Percentiles rank a stretch among this genome's conserved stretches.
Conservation (phyloP, 2,888 invertebrate genomes). For the Gerris lacustris region DNA sequence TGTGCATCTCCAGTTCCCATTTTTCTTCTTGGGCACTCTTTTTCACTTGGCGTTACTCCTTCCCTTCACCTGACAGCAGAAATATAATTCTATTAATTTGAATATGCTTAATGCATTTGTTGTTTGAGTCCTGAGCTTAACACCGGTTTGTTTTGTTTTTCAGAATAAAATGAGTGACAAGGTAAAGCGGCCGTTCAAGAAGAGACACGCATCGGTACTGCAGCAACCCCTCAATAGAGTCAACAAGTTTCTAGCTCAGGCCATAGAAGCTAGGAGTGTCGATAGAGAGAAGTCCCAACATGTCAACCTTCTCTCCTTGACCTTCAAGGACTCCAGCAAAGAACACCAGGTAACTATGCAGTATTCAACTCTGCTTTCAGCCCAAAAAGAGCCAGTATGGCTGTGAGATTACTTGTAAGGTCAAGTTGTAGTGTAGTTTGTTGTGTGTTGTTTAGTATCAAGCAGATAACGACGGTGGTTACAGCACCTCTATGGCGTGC, state of each 20-base stretch:
- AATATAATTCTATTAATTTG: too few species aligned
- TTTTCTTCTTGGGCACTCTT: too few species aligned
- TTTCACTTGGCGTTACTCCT: too few species aligned
- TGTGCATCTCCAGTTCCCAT: too few species aligned
- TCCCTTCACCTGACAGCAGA: too few species aligned
- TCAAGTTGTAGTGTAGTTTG: background rate
- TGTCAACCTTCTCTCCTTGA: slow-evolving; percentile 70
- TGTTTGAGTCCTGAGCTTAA: background rate
- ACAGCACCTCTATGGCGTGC: slow-evolving; percentile 69
- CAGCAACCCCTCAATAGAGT: slow-evolving; percentile 83
- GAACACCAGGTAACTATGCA: slow-evolving; percentile 57
- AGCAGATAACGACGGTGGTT: slow-evolving; percentile 70
- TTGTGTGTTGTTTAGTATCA: slow-evolving; percentile 53
- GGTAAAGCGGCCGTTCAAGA: slow-evolving; percentile 76
- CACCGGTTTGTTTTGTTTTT: slow-evolving; percentile 31
- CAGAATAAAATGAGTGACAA: slow-evolving; percentile 77
- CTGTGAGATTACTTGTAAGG: background rate
- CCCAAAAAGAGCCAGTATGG: background rate
- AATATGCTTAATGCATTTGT: background rate
- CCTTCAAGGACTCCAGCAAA: slow-evolving; percentile 72
- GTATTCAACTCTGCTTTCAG: background rate
- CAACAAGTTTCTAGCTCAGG: slow-evolving; percentile 82
- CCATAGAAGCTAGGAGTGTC: slow-evolving; percentile 79
- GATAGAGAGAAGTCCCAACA: slow-evolving; percentile 81
- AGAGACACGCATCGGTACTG: slow-evolving; percentile 65